Conservation (phyloP, 2,888 invertebrate genomes). For the Gryllus longicercus region DNA sequence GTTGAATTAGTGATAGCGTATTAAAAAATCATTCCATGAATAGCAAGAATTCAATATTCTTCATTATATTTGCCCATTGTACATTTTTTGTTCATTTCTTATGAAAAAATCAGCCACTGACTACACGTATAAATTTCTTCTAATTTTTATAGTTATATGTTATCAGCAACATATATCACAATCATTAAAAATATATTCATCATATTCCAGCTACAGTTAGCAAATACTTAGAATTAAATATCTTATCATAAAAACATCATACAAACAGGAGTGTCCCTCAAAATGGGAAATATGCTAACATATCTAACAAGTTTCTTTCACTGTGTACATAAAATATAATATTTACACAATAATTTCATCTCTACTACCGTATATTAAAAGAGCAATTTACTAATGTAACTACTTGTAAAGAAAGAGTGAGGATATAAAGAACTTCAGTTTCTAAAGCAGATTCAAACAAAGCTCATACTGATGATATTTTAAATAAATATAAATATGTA, state of each 20-base stretch:
- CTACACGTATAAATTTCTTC: background rate
- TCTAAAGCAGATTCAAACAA: too few species aligned
- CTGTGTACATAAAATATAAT: background rate
- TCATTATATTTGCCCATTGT: too few species aligned
- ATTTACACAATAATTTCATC: conserved; percentile 17
- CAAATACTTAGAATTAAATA: conserved; percentile 17
- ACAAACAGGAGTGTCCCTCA: conserved; percentile 2
- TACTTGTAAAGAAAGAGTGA: too few species aligned
- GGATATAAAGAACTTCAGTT: too few species aligned
- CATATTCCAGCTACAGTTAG: background rate
- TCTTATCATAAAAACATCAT: conserved; percentile 17
- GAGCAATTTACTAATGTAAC: too few species aligned
- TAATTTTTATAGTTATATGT: background rate
- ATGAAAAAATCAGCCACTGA: background rate
- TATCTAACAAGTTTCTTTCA: background rate
- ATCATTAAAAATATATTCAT: conserved; percentile 17
- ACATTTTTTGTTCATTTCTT: background rate
- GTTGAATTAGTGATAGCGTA: too few species aligned
- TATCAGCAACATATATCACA: conserved; percentile 8
- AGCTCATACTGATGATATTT: too few species aligned
- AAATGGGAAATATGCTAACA: background rate
- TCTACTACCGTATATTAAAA: background rate
- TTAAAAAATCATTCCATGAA: too few species aligned
- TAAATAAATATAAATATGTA: too few species aligned
- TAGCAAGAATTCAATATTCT: too few species aligned